phyloP scores from a whole-genome alignment of 1,140 invertebrate genomes.

The Rhyacophila brunnea region DNA sequence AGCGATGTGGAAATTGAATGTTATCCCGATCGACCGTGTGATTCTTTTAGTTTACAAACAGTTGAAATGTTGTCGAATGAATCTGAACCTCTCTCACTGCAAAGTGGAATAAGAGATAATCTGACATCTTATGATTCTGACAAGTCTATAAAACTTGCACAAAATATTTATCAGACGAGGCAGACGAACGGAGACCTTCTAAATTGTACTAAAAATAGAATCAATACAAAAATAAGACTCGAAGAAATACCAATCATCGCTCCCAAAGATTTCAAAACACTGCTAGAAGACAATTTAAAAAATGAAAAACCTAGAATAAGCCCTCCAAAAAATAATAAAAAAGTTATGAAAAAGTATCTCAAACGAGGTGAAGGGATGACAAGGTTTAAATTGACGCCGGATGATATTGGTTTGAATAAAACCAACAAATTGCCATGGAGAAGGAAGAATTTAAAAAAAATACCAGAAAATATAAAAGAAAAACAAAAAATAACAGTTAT shows the following conservation, averaged over 20 bases:
- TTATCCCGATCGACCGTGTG: too few species aligned
- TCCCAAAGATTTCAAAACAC: constrained; percentile 15
- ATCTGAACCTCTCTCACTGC: not conserved
- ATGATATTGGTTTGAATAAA: constrained; percentile 31
- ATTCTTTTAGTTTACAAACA: too few species aligned
- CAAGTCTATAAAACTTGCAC: too few species aligned
- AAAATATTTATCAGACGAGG: too few species aligned
- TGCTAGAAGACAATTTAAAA: constrained; percentile 26
- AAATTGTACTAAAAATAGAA: not conserved
- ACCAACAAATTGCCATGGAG: constrained; percentile 13
- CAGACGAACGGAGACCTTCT: too few species aligned
- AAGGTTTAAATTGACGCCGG: constrained; percentile 38
- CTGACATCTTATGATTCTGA: too few species aligned
- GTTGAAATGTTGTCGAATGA: constrained; percentile 4
- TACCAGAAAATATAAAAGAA: constrained; percentile 8
- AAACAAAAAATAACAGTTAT: constrained; percentile 9
- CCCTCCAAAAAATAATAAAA: not conserved
- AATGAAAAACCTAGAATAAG: constrained; percentile 10
- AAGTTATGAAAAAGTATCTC: constrained; percentile 41
- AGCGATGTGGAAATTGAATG: too few species aligned
- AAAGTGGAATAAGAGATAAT: not conserved
- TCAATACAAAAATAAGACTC: not conserved
- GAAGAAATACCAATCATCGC: constrained; percentile 17
- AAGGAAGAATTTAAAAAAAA: not conserved
- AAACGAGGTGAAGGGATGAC: constrained; percentile 51